Percentiles rank a stretch among this genome's conserved stretches.
These are phyloP conservation scores for Naso thynnoides DNA, from an alignment of 2,797 vertebrate genomes.

Conservation along the genomic window DNA sequence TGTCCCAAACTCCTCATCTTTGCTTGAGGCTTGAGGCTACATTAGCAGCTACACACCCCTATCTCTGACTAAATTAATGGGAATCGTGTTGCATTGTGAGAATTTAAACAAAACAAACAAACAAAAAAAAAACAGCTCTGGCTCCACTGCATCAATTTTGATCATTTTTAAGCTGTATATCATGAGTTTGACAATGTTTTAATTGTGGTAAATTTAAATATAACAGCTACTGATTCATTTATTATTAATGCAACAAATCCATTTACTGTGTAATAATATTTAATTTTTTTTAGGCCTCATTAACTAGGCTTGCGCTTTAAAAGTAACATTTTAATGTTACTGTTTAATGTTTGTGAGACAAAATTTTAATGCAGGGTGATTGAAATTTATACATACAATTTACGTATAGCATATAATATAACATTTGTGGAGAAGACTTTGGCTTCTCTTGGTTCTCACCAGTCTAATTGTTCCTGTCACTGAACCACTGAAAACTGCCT, in stretches of 20 bases:
- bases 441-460: constrained; percentile 69
- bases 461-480: constrained; percentile 80
- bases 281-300: background rate
- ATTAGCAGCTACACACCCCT: background rate
- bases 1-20: no score
- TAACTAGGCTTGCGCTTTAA: background rate
- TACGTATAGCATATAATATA: no score
- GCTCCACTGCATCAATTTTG: background rate
- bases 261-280: background rate
- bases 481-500: constrained; percentile 73
- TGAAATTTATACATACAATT: background rate
- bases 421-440: background rate
- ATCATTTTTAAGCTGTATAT: no score
- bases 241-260: background rate
- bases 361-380: background rate
- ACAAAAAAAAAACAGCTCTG: no score
- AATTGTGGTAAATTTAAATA: no score
- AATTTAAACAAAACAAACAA: no score
- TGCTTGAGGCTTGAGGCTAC: background rate
- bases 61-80: background rate
- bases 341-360: background rate
- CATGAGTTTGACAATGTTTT: background rate
- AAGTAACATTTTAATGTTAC: background rate
- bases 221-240: background rate
- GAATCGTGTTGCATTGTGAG: no score